Evolutionary conservation across 2,888 invertebrate genomes (phyloP), one percentile per base, ranked within the genome.

Genomic region (Sialis lutaria): DNA sequence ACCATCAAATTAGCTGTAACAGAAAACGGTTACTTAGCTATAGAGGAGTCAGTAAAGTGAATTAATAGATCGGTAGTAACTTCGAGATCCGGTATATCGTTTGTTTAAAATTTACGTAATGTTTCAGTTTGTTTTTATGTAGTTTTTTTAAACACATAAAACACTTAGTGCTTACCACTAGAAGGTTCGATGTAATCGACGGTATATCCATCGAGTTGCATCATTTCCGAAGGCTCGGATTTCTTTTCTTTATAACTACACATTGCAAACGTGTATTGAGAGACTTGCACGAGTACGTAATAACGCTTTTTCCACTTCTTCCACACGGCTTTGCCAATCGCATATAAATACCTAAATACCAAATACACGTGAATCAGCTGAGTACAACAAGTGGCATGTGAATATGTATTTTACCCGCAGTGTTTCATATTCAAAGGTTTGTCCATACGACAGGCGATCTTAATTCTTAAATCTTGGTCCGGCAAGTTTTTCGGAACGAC

Each of bases 241-340:
- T 97, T 97, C 74, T 96, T 97, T 68, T 98, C 96, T 67, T 96
- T 89, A 67, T 97, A 98, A 58, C 93, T 96, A 70, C 98, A 99
- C 81, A 98, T 89, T 41, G 98, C 97, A 72, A 99, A 98, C 37
- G 97, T 97, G 68, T 99, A 98, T 71, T 99, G 98, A 51, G 96
- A 96, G 41, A 97, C 96, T 77, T 98, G 97, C 43, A 98, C 97
- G 54, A 98, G 72, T 53, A 97, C 95, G 75, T 89, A 96, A 68
- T 97, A 98, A 48, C 98, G 76, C 59, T 91, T 88, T 70, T 98
- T 98, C 96, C 97, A 98, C 64, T 97, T 98, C 62, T 97, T 93
- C 97, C 98, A 99, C 2, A 96, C 95, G 50, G 82, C 82, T 69
- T 96, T 95, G 44, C 98, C 91, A 58, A 90, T 77, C n/a, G 89